Conservation (phyloP, 2,113 vertebrate genomes). For the Tursiops truncatus region DNA sequence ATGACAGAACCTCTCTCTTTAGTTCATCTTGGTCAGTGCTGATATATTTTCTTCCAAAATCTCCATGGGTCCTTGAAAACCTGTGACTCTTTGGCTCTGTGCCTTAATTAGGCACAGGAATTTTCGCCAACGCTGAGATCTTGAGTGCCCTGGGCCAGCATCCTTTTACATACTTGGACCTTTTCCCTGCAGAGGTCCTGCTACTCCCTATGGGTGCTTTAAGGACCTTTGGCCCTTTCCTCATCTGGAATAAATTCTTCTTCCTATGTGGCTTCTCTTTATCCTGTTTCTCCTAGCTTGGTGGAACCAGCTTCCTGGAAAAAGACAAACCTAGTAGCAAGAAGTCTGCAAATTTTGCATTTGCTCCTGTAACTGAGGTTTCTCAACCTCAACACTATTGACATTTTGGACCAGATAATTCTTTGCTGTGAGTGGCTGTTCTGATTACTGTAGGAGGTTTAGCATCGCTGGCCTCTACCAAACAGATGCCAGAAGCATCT, state of each 20-base stretch:
- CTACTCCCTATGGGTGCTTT: neutral
- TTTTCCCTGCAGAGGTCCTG: neutral
- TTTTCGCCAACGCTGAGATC: neutral
- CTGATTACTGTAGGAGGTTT: neutral
- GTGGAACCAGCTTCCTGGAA: neutral
- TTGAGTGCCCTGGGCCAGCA: neutral
- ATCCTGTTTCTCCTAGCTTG: neutral
- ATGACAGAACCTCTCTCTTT: neutral
- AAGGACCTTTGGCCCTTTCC: neutral
- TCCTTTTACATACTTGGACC: neutral
- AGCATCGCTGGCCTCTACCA: neutral
- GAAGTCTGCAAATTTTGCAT: neutral
- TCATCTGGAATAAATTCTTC: neutral
- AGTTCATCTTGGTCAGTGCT: neutral
- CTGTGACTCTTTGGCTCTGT: neutral
- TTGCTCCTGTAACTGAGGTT: neutral
- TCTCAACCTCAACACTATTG: neutral
- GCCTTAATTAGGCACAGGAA: neutral
- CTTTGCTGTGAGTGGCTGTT: neutral
- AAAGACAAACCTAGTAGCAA: neutral
- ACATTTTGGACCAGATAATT: neutral
- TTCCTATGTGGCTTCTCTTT: neutral
- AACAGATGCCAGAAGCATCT: neutral
- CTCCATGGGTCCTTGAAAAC: neutral
- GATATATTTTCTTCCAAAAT: neutral